Evolutionary conservation across 2,797 vertebrate species (phyloP), one percentile per base, ranked within the genome.

Genomic region (Channallabes apus): DNA sequence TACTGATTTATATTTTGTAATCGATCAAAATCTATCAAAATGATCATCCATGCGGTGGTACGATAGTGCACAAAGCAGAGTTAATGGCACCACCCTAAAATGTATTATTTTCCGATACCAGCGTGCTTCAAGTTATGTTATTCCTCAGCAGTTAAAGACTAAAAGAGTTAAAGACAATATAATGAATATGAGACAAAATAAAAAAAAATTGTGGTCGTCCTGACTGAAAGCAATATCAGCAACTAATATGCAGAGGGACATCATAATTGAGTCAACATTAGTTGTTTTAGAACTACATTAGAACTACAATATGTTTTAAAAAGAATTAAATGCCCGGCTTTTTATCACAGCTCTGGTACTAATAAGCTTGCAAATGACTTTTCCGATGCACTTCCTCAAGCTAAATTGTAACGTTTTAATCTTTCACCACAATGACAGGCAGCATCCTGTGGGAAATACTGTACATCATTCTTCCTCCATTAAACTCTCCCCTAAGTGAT

Each of bases 401-500:
- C 84, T 59, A 32, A 62, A 75, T 67, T 82, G 83, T 71, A 54
- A 67, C 29, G 35, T 65, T 65, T 80, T 65, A 64, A 56, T 77
- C 56, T 35, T 35, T 59, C 72, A 56, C 18, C 75, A 35, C 54
- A 59, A 6, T n/a, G 24, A 24, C 51, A 58, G 62, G 20, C 20
- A 69, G 8, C 32, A 22, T 72, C 81, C 81, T 72, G 54, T 51
- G 81, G 54, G 56, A 71, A 84, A 69, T 71, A 62, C 46, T 20
- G 41, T 46, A 71, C 62, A 6, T 77, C 82, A 85, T n/a, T 80
- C 41, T 65, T 51, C 38, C 77, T 51, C 65, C 83, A 84, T 56
- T 24, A 32, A 68, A 56, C n/a, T 56, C 72, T 64, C 59, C 80
- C 64, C 1, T 9, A 59, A 71, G 67, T 82, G 81, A 72, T 71